Base-by-base conservation (phyloP, 2,888 invertebrate genomes). In the Caenorhabditis auriculariae region DNA sequence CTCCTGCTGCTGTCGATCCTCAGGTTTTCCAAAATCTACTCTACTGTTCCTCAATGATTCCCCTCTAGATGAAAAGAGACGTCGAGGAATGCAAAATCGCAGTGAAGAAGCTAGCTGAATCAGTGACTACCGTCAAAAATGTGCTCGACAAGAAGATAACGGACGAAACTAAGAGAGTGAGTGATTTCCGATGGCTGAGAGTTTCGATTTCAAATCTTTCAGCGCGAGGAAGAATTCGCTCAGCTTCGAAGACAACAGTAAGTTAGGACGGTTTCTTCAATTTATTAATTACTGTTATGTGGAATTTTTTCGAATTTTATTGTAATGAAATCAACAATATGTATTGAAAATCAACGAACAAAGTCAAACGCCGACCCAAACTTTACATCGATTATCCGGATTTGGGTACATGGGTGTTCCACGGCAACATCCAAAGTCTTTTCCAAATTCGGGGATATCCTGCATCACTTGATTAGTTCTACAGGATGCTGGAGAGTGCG, bases 41-140 rank as follows among this genome's bases (percentile, higher is more conserved):
- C 7, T 29, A n/a, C n/a, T 44, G 17, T 41, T 26, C 44, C 21
- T 45, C 9, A 27, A 12, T 17, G 19, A 35, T 17, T 3, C 4
- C 12, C 35, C 7, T 52, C 39, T 19, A 55, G 56, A 52, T 67
- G 49, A 59, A 64, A 35, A 55, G 77, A 7, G 80, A 80, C 49
- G 68, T 80, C 2, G 80, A 80, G 45, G 80, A 80, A 46, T 77
- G 76, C 56, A 80, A 80, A 47, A 75, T 78, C 1, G 80, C 78
- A 0, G 80, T 80, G 48, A 80, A 78, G 59, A 80, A 80, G 53
- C 51, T 80, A 38, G 78, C 80, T 1, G 80, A 80, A 45, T 76
- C 78, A 2, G 72, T 80, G 17, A 78, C 80, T 1, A 80, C 79
- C 12, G 79, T 80, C 23, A 80, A 78, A 60, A 80, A 80, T 49